A percentile compares a stretch with the other conserved stretches of the same genome.
Evolutionary conservation across 2,113 vertebrate species (phyloP).

Genomic region (Bolborhynchus lineola): DNA sequence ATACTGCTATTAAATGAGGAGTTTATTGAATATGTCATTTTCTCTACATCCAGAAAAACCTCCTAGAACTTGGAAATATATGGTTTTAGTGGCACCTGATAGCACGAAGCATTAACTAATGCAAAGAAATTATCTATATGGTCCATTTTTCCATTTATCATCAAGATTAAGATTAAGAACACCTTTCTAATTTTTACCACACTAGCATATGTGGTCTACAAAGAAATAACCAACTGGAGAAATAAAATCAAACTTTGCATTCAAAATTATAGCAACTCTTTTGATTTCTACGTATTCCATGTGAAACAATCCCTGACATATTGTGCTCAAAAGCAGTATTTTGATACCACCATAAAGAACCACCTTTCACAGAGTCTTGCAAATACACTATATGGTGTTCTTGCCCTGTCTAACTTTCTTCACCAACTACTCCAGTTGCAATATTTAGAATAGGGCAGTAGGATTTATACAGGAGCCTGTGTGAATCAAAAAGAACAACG

Average conservation of each 20-base stretch:
- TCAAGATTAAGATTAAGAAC: background rate
- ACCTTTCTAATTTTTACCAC: background rate
- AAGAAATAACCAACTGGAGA: background rate
- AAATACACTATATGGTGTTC: background rate
- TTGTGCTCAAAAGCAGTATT: background rate
- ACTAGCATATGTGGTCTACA: background rate
- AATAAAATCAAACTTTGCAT: background rate
- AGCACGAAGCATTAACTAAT: background rate
- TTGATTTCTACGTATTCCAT: background rate
- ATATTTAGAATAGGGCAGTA: background rate
- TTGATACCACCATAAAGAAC: background rate
- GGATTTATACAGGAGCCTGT: background rate
- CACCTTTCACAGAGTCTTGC: background rate
- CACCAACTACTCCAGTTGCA: background rate
- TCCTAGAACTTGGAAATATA: background rate
- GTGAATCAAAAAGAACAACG: background rate
- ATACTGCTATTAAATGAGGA: background rate
- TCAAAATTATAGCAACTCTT: background rate
- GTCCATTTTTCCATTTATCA: background rate
- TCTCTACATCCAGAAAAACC: background rate
- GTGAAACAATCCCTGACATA: background rate
- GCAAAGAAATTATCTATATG: background rate
- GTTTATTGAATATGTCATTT: background rate
- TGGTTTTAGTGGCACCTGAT: background rate
- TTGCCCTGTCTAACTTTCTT: background rate